Conservation (phyloP, 2,888 invertebrate species). For the Liodrosophila aerea region DNA sequence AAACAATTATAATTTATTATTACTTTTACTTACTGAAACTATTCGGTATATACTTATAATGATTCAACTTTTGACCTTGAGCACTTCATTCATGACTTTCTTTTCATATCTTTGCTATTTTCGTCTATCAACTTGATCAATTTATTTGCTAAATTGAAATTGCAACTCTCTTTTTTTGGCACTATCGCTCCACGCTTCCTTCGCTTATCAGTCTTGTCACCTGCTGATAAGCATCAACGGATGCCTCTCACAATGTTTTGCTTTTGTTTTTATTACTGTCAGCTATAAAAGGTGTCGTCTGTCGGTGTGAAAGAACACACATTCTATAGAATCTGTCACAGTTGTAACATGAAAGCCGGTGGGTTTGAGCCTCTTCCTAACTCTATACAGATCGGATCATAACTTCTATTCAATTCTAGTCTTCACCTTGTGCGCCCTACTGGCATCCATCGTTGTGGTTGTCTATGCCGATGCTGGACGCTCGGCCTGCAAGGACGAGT, state of each 20-base stretch:
- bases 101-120: not conserved
- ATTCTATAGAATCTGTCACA: slow-evolving; percentile 39
- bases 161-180: slow-evolving; percentile 2
- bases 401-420: slow-evolving; percentile 30
- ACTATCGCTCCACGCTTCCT: slow-evolving; percentile 21
- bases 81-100: no score
- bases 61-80: no score
- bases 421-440: slow-evolving; percentile 43
- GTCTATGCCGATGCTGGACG: slow-evolving; percentile 69
- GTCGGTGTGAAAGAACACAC: slow-evolving; percentile 17
- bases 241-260: slow-evolving; percentile 31
- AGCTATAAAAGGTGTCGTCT: slow-evolving; percentile 37
- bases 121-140: slow-evolving; percentile 13
- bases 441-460: slow-evolving; percentile 53
- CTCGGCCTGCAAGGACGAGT: slow-evolving; percentile 76
- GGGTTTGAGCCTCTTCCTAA: slow-evolving; percentile 25
- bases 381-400: not conserved
- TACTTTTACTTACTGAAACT: no score
- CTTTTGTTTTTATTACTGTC: slow-evolving; percentile 29
- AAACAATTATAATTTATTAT: no score
- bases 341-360: slow-evolving; percentile 60
- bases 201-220: no score
- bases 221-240: slow-evolving; percentile 43
- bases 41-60: no score
- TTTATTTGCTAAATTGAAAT: slow-evolving; percentile 34